Evolutionary conservation across 1,140 invertebrate genomes (phyloP).

Genomic region (Coenobita brevimanus): DNA sequence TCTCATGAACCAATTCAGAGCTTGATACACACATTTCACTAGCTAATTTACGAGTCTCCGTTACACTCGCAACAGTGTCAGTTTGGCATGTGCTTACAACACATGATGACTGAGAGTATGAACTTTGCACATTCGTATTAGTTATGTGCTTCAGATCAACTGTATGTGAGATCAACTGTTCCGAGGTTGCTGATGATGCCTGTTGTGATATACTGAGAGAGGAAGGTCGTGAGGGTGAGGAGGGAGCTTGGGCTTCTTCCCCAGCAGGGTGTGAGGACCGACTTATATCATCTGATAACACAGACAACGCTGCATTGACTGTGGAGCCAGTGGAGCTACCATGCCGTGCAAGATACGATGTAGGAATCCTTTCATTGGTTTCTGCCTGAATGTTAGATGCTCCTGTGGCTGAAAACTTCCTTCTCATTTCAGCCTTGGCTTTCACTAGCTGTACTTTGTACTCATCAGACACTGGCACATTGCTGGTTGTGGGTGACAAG

Average conservation of each 20-base stretch:
- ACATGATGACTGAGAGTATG: no score
- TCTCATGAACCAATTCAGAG: neutral
- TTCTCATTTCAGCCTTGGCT: constrained; percentile 39
- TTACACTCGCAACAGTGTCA: no score
- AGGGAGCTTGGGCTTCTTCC: neutral
- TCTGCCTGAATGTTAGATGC: neutral
- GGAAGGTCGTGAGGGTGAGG: neutral
- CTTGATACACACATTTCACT: neutral
- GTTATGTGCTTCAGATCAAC: neutral
- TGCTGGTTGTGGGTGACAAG: constrained; percentile 42
- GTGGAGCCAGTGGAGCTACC: neutral
- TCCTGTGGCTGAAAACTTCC: neutral
- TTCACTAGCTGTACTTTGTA: constrained; percentile 47
- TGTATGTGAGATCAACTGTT: neutral
- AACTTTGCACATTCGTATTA: neutral
- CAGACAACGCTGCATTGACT: constrained; percentile 9
- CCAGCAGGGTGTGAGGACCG: neutral
- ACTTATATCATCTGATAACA: neutral
- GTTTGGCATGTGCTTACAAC: no score
- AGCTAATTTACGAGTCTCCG: no score
- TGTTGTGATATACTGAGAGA: neutral
- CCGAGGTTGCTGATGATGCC: neutral
- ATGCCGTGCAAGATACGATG: neutral
- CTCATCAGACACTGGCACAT: constrained; percentile 53
- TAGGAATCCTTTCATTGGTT: neutral